Conservation (phyloP, 2,888 invertebrate species). For the Blastobasis adustella region DNA sequence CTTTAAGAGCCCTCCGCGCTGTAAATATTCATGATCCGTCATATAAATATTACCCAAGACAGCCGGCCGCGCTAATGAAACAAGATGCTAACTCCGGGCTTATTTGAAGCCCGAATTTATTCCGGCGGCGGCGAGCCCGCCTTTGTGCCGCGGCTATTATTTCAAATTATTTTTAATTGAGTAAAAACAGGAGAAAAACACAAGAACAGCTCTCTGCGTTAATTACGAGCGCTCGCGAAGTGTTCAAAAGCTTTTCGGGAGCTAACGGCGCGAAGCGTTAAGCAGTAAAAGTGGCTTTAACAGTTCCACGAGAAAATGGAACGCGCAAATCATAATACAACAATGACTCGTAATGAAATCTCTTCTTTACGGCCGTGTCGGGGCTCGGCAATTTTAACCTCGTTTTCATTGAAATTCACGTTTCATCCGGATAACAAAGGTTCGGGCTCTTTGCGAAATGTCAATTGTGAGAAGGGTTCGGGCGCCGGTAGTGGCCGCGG, state of each 20-base stretch:
- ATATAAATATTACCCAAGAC: constrained; percentile 57
- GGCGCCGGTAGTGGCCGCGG: constrained; percentile 28
- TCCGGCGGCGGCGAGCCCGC: constrained; percentile 37
- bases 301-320: constrained; percentile 52
- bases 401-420: constrained; percentile 66
- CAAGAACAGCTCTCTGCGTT: constrained; percentile 49
- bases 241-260: constrained; percentile 43
- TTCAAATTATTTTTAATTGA: constrained; percentile 70
- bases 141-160: constrained; percentile 55
- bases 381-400: constrained; percentile 59
- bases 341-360: constrained; percentile 63
- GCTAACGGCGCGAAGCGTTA: constrained; percentile 32
- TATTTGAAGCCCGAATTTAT: constrained; percentile 52
- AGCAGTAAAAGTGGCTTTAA: constrained; percentile 41
- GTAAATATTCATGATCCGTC: constrained; percentile 63
- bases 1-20: constrained; percentile 30
- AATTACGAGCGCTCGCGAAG: constrained; percentile 49
- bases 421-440: constrained; percentile 63
- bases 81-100: constrained; percentile 58
- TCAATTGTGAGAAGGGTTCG: constrained; percentile 62
- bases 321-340: constrained; percentile 59
- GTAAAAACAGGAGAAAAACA: constrained; percentile 59
- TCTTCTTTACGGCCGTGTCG: constrained; percentile 49
- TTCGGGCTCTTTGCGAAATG: constrained; percentile 57
- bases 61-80: constrained; percentile 54